Evolutionary conservation across 2,113 vertebrate genomes (phyloP).

Genomic region (Lycaon pictus): DNA sequence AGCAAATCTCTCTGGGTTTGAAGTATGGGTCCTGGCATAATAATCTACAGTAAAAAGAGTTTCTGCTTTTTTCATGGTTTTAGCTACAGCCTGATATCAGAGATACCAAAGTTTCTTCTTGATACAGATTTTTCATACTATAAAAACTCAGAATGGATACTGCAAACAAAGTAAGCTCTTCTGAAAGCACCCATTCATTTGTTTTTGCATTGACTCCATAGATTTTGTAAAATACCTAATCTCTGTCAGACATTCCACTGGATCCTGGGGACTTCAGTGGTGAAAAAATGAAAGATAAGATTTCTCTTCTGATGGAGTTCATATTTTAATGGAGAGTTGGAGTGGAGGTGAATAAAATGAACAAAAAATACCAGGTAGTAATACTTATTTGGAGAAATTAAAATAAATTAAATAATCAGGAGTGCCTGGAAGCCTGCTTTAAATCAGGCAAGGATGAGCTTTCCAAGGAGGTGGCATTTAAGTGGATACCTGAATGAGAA

Average conservation of each 20-base stretch:
- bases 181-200: neutral
- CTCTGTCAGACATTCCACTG: neutral
- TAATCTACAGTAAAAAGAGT: constrained; percentile 11
- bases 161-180: neutral
- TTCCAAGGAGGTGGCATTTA: neutral
- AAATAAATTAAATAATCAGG: neutral
- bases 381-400: constrained; percentile 47
- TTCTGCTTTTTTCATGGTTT: constrained; percentile 33
- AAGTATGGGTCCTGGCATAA: neutral
- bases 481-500: neutral
- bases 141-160: constrained; percentile 61
- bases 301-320: neutral
- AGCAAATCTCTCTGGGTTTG: constrained; percentile 45
- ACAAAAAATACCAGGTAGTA: constrained; percentile 26
- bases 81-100: constrained; percentile 47
- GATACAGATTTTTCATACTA: constrained; percentile 57
- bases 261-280: neutral
- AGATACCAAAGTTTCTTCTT: constrained; percentile 59
- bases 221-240: neutral
- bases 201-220: neutral
- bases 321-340: neutral
- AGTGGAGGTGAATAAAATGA: neutral
- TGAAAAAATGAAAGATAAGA: neutral
- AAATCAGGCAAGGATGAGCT: neutral
- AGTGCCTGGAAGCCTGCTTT: neutral